Percentiles rank a stretch among this genome's conserved stretches.
Conservation (phyloP, 2,113 vertebrate genomes). For the Dromiciops gliroides region DNA sequence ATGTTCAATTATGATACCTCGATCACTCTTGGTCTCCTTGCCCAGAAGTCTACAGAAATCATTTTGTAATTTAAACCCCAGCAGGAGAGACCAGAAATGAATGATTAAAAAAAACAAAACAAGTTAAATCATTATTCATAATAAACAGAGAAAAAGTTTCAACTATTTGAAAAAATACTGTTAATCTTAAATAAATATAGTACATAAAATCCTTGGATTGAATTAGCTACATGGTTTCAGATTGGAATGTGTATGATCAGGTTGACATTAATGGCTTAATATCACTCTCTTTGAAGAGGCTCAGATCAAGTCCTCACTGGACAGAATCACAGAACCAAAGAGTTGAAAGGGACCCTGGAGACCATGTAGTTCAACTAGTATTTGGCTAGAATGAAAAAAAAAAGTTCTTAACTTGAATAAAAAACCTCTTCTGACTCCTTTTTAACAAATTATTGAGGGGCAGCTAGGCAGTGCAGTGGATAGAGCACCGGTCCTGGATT, state of each 20-base stretch:
- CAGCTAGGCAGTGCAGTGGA: too few species aligned
- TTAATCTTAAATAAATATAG: background rate
- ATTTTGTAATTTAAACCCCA: conserved; percentile 23
- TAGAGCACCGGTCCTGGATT: too few species aligned
- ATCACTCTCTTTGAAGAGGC: background rate
- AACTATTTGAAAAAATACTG: background rate
- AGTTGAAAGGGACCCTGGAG: background rate
- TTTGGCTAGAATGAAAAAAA: background rate
- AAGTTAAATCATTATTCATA: conserved; percentile 56
- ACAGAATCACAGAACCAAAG: background rate
- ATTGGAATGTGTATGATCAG: background rate
- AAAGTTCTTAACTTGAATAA: background rate
- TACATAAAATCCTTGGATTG: background rate
- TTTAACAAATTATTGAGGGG: too few species aligned
- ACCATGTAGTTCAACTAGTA: background rate
- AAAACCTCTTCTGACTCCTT: too few species aligned
- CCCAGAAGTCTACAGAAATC: conserved; percentile 29
- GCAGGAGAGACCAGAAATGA: conserved; percentile 43
- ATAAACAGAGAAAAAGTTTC: background rate
- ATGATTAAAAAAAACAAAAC: conserved; percentile 8
- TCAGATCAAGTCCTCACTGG: background rate
- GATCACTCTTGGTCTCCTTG: conserved; percentile 46
- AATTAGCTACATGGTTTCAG: background rate
- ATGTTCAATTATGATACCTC: conserved; percentile 62
- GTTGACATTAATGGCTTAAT: background rate